Evolutionary conservation across 2,797 vertebrate genomes (phyloP).

Genomic region (Australoheros facetus): DNA sequence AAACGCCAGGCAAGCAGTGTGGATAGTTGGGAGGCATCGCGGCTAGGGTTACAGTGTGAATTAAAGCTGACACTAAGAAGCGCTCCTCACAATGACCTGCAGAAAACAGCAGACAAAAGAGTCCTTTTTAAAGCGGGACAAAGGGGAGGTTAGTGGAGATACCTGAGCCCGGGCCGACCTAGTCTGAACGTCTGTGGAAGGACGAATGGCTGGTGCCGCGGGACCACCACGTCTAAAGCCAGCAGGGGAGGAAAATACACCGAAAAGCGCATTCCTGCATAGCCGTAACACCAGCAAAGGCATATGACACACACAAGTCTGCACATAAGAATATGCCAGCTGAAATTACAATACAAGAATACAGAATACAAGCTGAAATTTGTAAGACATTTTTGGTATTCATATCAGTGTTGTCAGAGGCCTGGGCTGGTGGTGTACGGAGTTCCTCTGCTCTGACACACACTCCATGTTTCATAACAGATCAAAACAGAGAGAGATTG

Average conservation of each 20-base stretch:
- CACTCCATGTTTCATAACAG: slow-evolving; percentile 38
- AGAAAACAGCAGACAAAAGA: slow-evolving; percentile 86
- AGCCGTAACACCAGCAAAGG: slow-evolving; percentile 35
- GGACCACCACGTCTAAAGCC: slow-evolving; percentile 68
- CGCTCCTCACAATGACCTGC: slow-evolving; percentile 88
- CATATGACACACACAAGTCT: slow-evolving; percentile 25
- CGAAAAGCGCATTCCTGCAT: slow-evolving; percentile 62
- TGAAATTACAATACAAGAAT: too few relatives aligned
- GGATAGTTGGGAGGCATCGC: slow-evolving; percentile 81
- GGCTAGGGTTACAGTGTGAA: slow-evolving; percentile 87
- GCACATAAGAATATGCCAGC: slow-evolving; percentile 19
- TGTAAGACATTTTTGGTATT: slow-evolving; percentile 57
- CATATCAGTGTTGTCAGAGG: slow-evolving; percentile 51
- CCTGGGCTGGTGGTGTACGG: slow-evolving; percentile 26
- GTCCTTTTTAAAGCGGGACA: slow-evolving; percentile 85
- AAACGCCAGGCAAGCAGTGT: slow-evolving; percentile 75
- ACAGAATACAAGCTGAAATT: slow-evolving; percentile 40
- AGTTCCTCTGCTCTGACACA: slow-evolving; percentile 26
- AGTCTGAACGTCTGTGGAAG: slow-evolving; percentile 78
- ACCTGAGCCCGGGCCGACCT: slow-evolving; percentile 79
- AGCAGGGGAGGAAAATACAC: slow-evolving; percentile 48
- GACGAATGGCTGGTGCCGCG: slow-evolving; percentile 66
- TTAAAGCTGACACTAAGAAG: slow-evolving; percentile 92
- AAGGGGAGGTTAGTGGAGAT: slow-evolving; percentile 85
- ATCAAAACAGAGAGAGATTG: slow-evolving; percentile 43